Conservation (phyloP, 1,140 invertebrate species). For the Neelides sp. region DNA sequence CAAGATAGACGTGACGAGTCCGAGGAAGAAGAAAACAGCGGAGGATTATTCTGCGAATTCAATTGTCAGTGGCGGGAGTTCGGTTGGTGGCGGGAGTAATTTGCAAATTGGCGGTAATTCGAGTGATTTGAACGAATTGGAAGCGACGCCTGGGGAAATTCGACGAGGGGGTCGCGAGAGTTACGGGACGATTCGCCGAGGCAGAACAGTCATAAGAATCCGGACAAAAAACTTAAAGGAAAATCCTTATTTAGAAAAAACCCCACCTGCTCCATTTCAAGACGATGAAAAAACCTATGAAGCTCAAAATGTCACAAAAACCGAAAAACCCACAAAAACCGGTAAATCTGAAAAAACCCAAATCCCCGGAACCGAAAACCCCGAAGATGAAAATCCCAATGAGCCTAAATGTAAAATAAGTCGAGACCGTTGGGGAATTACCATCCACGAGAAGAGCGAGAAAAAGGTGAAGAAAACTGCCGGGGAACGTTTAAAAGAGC, state of each 20-base stretch:
- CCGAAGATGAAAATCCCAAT: too few species aligned
- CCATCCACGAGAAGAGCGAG: too few species aligned
- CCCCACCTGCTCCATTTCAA: constrained; percentile 30
- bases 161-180: background rate
- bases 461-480: constrained; percentile 25
- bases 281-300: constrained; percentile 7
- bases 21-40: constrained; percentile 34
- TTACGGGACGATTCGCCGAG: constrained; percentile 48
- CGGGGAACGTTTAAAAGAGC: constrained; percentile 31
- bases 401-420: too few species aligned
- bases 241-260: constrained; percentile 35
- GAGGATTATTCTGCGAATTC: background rate
- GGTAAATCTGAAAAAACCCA: background rate
- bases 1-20: constrained; percentile 59
- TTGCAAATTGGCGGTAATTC: background rate
- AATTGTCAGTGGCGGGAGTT: too few species aligned
- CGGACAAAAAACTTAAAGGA: constrained; percentile 45
- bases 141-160: constrained; percentile 8
- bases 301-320: constrained; percentile 1
- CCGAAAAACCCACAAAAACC: too few species aligned
- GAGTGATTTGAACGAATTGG: background rate
- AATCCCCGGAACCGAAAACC: too few species aligned
- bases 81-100: background rate
- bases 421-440: background rate
- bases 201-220: constrained; percentile 54